Conservation (phyloP, 2,888 invertebrate species). For the Podotricha telesiphe region DNA sequence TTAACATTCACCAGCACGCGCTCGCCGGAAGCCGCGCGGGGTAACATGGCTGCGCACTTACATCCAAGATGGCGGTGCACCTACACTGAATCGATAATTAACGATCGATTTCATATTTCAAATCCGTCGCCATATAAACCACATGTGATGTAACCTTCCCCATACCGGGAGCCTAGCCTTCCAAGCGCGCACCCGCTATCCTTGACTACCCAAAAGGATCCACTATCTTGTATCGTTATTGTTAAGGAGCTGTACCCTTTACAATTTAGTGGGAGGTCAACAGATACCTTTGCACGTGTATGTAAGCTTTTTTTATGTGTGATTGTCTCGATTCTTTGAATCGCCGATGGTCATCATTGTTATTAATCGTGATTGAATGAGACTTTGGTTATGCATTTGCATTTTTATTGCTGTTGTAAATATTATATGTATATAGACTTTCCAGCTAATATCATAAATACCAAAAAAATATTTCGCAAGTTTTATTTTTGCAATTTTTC, state of each 20-base stretch:
- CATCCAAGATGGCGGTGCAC: constrained; percentile 77
- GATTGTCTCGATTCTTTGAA: constrained; percentile 62
- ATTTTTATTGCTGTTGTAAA: constrained; percentile 41
- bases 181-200: constrained; percentile 66
- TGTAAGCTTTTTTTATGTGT: constrained; percentile 63
- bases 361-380: constrained; percentile 48
- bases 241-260: constrained; percentile 62
- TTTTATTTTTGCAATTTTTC: not conserved
- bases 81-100: constrained; percentile 76
- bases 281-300: constrained; percentile 58
- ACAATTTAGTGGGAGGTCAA: constrained; percentile 60
- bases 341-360: constrained; percentile 52
- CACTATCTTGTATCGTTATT: constrained; percentile 56
- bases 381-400: constrained; percentile 46
- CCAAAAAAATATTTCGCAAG: not conserved
- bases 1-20: constrained; percentile 79
- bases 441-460: constrained; percentile 12
- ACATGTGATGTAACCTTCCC: constrained; percentile 76
- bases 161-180: constrained; percentile 60
- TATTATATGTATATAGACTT: constrained; percentile 22
- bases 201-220: constrained; percentile 67
- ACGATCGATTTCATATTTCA: constrained; percentile 80
- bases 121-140: constrained; percentile 68
- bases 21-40: constrained; percentile 78
- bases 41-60: constrained; percentile 74